Evolutionary conservation across 2,113 vertebrate genomes (phyloP).

Genomic region (Entelurus aequoreus): DNA sequence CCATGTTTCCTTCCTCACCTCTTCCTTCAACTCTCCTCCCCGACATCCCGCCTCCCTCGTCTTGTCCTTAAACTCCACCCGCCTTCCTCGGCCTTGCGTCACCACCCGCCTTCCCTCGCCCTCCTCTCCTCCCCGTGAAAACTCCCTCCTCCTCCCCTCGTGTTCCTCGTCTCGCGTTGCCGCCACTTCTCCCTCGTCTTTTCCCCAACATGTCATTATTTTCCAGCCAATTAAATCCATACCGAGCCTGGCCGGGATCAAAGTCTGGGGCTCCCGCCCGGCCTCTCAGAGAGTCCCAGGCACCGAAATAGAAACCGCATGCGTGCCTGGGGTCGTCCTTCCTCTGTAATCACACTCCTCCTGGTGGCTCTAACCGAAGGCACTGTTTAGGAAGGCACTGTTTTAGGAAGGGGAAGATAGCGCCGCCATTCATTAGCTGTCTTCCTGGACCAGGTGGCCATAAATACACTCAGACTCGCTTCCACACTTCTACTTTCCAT

Average conservation of each 20-base stretch:
- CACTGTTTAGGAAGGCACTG: not conserved
- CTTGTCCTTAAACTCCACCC: too few relatives aligned
- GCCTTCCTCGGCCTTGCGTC: not conserved
- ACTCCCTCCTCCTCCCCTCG: not conserved
- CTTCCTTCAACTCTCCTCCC: not conserved
- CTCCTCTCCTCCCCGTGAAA: not conserved
- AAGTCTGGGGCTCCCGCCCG: slow-evolving; percentile 44
- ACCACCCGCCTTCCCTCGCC: not conserved
- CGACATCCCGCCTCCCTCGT: not conserved
- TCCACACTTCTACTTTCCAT: too few relatives aligned
- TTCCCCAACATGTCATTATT: slow-evolving; percentile 50
- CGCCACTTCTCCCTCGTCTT: slow-evolving; percentile 12
- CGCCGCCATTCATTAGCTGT: not conserved
- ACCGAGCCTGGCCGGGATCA: slow-evolving; percentile 59
- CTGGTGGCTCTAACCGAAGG: slow-evolving; percentile 20
- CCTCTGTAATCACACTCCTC: slow-evolving; percentile 30
- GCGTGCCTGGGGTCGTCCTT: slow-evolving; percentile 21
- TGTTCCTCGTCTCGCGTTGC: not conserved
- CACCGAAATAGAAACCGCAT: slow-evolving; percentile 45
- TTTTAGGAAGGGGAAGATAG: slow-evolving; percentile 29
- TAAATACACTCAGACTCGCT: too few relatives aligned
- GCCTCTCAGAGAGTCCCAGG: slow-evolving; percentile 16
- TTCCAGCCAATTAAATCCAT: slow-evolving; percentile 61
- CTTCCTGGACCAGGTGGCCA: too few relatives aligned
- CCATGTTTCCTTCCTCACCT: too few relatives aligned